Evolutionary conservation across 2,888 invertebrate genomes (phyloP), one percentile per base, ranked within the genome.

Genomic region (Philereme vetulata): DNA sequence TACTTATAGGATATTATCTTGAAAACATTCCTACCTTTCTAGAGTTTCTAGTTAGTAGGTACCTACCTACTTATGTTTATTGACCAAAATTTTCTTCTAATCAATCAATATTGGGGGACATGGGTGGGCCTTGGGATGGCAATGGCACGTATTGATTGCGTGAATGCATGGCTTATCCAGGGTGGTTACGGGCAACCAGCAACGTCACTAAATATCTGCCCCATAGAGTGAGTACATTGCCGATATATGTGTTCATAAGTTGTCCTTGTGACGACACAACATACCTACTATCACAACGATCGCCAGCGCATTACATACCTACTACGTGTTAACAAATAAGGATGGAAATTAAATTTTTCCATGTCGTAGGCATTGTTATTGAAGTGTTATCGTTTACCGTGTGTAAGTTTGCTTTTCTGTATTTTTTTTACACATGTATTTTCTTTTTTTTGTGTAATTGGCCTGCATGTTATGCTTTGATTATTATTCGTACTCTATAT

Each of bases 281-380:
- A 21, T 21, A 21, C 6, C 21, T 47, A n/a, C 35, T 43, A 52
- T 54, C 59, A 50, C 50, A 54, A 46, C 59, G 54, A 47, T 50
- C 50, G 54, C 59, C 50, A 60, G 35, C 46, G 33, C 42, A 50
- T 50, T 50, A 54, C 54, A 36, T 53, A 50, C 48, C 44, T 53
- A 53, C 52, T 49, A 56, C 59, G 54, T 60, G 46, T 50, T 50
- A 40, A 59, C 44, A 50, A 51, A 60, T 53, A 59, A 58, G 53
- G 48, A 59, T n/a, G 58, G 45, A 54, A 54, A 54, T 40, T 46
- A 43, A 50, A 54, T 45, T 60, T 53, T 60, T 60, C 54, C 60
- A 54, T 54, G 54, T 40, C 45, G 49, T 53, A 53, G 47, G 11
- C 50, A 50, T 44, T 32, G 35, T 53, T 45, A 4, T 53, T 45